Base-by-base conservation (phyloP, 2,888 invertebrate species). In the Cryptocephalus moraei region DNA sequence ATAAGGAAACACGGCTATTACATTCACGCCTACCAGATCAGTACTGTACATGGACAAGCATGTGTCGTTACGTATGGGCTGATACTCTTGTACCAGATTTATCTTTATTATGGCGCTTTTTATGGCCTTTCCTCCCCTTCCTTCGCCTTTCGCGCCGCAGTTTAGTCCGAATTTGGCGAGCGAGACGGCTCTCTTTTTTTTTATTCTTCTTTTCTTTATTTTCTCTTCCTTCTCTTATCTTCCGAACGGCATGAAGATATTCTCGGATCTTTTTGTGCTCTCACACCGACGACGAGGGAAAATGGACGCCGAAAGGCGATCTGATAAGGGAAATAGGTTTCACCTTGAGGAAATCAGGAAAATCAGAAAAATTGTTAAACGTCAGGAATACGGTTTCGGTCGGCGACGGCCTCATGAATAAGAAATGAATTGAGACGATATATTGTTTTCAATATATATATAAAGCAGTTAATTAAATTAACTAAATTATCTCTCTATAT, bases 1-100 rank as follows among this genome's bases (percentile, higher is more conserved):
- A 61, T 63, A 64, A 63, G 62, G 62, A 62, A 62, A 62, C 59
- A 55, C 50, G 56, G 58, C 58, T 57, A 57, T 62, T 59, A 60
- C 59, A 53, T 58, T 58, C 54, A 60, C 64, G 62, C 64, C 64
- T 59, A 63, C 64, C 47, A 55, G 49, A 52, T 44, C 47, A 50
- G 56, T 54, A 54, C 59, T 60, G 52, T 61, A 62, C 62, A 60
- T 58, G 60, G 57, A 49, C 53, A 36, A 22, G 36, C 36, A 36
- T 36, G 12, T 36, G 36, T 22, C 41, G 44, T 36, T 36, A 36
- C 36, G 36, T 36, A 11, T 12, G 36, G 36, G n/a, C 36, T 36
- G 36, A 36, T 36, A 36, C 36, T 36, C 45, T 40, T 38, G 43
- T 40, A 41, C 38, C 34, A 22, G 22, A 22, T 22, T 36, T 36